These are phyloP conservation scores for Ferdinandea cuprea DNA, from an alignment of 2,888 invertebrate genomes.

Conservation along the genomic window DNA sequence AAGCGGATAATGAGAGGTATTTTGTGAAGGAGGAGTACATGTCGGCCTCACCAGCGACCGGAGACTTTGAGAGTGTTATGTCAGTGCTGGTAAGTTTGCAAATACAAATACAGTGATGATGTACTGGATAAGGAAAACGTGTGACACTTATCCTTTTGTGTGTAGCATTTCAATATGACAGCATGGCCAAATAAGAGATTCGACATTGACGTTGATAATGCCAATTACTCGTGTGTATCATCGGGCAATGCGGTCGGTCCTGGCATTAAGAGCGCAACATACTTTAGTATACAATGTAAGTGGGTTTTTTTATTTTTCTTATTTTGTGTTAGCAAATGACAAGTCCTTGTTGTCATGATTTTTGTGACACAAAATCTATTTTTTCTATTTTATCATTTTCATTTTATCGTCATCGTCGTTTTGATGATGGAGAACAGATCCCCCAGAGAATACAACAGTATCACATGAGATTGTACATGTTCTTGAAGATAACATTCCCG, in stretches of 20 bases:
- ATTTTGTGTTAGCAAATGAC: constrained; percentile 78
- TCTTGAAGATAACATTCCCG: constrained; percentile 84
- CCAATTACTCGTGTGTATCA: constrained; percentile 93
- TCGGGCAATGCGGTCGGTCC: constrained; percentile 90
- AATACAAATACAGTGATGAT: constrained; percentile 11
- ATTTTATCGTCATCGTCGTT: no score
- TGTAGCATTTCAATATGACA: constrained; percentile 92
- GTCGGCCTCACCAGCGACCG: constrained; percentile 89
- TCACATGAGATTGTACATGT: constrained; percentile 84
- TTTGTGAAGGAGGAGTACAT: constrained; percentile 87
- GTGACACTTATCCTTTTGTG: constrained; percentile 55
- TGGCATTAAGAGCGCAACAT: constrained; percentile 92
- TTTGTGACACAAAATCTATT: constrained; percentile 32
- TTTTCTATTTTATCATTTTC: constrained; percentile 53
- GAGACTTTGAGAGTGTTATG: constrained; percentile 94
- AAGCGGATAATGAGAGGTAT: constrained; percentile 85
- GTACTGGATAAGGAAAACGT: constrained; percentile 56
- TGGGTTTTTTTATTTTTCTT: no score
- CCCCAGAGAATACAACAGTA: constrained; percentile 93
- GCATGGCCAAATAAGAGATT: constrained; percentile 91
- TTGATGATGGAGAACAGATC: constrained; percentile 85
- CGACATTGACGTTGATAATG: constrained; percentile 90
- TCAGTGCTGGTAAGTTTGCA: constrained; percentile 89
- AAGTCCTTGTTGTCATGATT: constrained; percentile 13
- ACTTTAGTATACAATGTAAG: constrained; percentile 95